These are phyloP conservation scores for Standfussiana lucernea DNA, from an alignment of 2,888 invertebrate species.

Conservation along the genomic window DNA sequence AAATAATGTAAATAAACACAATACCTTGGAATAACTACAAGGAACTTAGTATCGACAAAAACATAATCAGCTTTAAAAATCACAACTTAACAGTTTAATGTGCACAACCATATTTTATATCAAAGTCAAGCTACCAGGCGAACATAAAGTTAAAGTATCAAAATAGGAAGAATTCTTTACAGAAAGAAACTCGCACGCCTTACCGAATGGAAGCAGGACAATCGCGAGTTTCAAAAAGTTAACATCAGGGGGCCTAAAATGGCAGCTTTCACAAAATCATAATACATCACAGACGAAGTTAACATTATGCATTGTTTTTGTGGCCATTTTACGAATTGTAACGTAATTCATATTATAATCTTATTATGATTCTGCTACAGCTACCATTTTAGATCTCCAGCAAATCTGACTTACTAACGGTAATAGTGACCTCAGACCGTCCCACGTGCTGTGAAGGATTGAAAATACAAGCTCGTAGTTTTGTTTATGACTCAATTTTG, in stretches of 20 bases:
- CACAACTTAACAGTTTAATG: background rate
- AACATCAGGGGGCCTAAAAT: no score
- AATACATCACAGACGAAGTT: no score
- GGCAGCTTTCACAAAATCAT: no score
- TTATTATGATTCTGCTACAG: no score
- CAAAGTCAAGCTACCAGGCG: slow-evolving; percentile 5
- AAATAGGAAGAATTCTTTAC: slow-evolving; percentile 4
- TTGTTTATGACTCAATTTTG: slow-evolving; percentile 40
- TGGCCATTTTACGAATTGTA: no score
- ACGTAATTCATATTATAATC: no score
- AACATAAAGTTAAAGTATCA: background rate
- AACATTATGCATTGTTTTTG: no score
- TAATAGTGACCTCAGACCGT: slow-evolving; percentile 69
- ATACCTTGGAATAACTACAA: background rate
- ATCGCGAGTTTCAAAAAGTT: slow-evolving; percentile 49
- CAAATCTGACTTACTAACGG: slow-evolving; percentile 67
- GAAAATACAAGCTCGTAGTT: slow-evolving; percentile 23
- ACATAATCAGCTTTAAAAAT: background rate
- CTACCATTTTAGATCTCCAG: no score
- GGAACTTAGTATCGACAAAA: background rate
- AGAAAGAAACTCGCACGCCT: slow-evolving; percentile 28
- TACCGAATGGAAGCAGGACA: slow-evolving; percentile 42
- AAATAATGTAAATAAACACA: background rate
- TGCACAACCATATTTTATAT: background rate
- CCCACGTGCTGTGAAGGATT: slow-evolving; percentile 66